Percentiles rank a stretch among this genome's conserved stretches.
phyloP scores from a whole-genome alignment of 1,140 invertebrate genomes.

The Rhagoletis zephyria region DNA sequence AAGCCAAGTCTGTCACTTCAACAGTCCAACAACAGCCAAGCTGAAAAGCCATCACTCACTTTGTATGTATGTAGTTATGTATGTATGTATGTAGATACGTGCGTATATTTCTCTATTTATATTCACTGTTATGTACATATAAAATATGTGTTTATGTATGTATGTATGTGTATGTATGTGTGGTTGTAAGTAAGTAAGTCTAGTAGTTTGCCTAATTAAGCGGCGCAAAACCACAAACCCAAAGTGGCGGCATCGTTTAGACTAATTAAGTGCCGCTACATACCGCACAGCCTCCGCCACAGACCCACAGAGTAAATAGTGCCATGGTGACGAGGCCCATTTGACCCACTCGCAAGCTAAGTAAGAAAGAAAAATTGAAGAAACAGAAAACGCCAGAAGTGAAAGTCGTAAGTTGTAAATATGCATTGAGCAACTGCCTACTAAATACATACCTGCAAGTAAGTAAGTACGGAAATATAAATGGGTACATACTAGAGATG shows the following conservation, averaged over 20 bases:
- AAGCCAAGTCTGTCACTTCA: constrained; percentile 20
- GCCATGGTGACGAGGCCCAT: background rate
- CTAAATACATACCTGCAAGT: too few species aligned
- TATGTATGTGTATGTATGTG: background rate
- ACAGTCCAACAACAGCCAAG: background rate
- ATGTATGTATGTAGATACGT: background rate
- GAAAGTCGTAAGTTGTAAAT: background rate
- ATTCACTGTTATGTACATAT: background rate
- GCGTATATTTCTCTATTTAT: background rate
- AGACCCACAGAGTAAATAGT: background rate
- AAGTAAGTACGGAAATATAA: too few species aligned
- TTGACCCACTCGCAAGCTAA: background rate
- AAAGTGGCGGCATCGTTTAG: constrained; percentile 43
- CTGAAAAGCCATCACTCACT: constrained; percentile 4
- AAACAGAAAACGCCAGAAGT: background rate
- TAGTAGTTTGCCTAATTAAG: constrained; percentile 42
- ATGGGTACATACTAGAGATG: too few species aligned
- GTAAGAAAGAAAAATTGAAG: background rate
- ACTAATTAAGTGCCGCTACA: constrained; percentile 9
- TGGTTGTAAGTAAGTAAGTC: background rate
- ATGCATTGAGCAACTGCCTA: too few species aligned
- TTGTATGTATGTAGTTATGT: background rate
- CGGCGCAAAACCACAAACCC: constrained; percentile 10
- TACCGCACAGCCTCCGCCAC: background rate
- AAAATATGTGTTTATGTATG: background rate